Evolutionary conservation across 1,140 invertebrate genomes (phyloP), one percentile per base, ranked within the genome.

Genomic region (Trachymyrmex cornetzi): DNA sequence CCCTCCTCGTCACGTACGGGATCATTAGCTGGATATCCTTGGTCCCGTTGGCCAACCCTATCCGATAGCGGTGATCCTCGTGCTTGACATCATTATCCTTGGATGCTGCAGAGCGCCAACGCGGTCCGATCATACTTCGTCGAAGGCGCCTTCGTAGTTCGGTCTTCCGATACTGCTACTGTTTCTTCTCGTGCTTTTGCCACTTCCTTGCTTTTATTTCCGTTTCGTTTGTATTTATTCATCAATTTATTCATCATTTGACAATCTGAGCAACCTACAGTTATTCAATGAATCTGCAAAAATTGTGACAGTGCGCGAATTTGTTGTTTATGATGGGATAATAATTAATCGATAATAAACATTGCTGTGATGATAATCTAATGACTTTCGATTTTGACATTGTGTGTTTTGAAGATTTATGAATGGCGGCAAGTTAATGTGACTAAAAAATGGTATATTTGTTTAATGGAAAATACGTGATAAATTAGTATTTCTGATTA

Each of bases 21-120:
- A 94, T 94, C 92, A 94, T 94, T 94, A 94, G 92, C 91, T 89
- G 75, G 89, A 93, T 92, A 94, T 94, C 94, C 93, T 94, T 93
- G 92, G 89, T 90, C 88, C 85, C 90, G 91, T 77, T 87, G 85
- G 89, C 89, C 88, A 89, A 89, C 85, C 89, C 87, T 90, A 89
- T 90, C 87, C 89, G 90, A 93, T 92, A 92, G 91, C 89, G 87
- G 89, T 92, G 82, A 89, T 92, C 85, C 87, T 90, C 87, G 87
- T 91, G 89, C 81, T 87, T 92, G 91, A 93, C 92, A 93, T 93
- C 92, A 93, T 93, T 93, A 93, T 92, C 90, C 87, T 90, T 87
- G 90, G 90, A 91, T 86, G 87, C 77, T 88, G 77, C 82, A 69
- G 66, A 87, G 90, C 90, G 89, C 90, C 90, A 90, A 87, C 90